Evolutionary conservation across 2,888 invertebrate genomes (phyloP).

Genomic region (Cabera pusaria): DNA sequence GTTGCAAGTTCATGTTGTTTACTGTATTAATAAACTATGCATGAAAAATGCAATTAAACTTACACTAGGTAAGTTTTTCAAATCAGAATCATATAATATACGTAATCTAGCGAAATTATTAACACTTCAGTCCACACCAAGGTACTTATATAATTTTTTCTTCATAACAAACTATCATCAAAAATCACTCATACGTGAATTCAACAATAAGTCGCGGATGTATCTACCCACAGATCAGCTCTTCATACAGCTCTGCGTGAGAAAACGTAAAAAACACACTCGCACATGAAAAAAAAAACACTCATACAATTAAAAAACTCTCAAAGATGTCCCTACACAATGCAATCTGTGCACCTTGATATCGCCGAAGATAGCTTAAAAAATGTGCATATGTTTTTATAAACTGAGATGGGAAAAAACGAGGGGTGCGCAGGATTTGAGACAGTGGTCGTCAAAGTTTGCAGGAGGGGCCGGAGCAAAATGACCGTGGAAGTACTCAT

Average conservation of each 20-base stretch:
- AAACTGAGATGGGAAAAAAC: slow-evolving; percentile 64
- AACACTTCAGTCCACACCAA: slow-evolving; percentile 13
- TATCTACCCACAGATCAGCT: slow-evolving; percentile 81
- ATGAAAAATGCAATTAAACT: too few species aligned
- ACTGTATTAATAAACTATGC: too few species aligned
- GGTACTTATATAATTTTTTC: too few species aligned
- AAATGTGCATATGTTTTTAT: slow-evolving; percentile 82
- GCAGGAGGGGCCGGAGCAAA: background rate
- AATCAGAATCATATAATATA: too few species aligned
- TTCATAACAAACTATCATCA: slow-evolving; percentile 46
- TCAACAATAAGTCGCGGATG: slow-evolving; percentile 65
- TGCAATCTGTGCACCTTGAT: slow-evolving; percentile 67
- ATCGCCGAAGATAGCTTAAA: slow-evolving; percentile 69
- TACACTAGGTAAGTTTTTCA: too few species aligned
- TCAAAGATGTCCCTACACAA: slow-evolving; percentile 74
- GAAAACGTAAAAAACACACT: slow-evolving; percentile 78
- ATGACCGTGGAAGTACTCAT: slow-evolving; percentile 5
- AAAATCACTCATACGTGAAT: slow-evolving; percentile 61
- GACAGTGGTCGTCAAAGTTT: slow-evolving; percentile 49
- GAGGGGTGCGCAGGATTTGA: slow-evolving; percentile 48
- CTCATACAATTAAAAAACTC: slow-evolving; percentile 74
- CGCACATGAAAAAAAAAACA: slow-evolving; percentile 74
- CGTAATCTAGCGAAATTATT: background rate
- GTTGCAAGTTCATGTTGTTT: too few species aligned
- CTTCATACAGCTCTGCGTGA: slow-evolving; percentile 75